Evolutionary conservation across 1,140 invertebrate genomes (phyloP), one percentile per base, ranked within the genome.

Genomic region (Bombus superbus): DNA sequence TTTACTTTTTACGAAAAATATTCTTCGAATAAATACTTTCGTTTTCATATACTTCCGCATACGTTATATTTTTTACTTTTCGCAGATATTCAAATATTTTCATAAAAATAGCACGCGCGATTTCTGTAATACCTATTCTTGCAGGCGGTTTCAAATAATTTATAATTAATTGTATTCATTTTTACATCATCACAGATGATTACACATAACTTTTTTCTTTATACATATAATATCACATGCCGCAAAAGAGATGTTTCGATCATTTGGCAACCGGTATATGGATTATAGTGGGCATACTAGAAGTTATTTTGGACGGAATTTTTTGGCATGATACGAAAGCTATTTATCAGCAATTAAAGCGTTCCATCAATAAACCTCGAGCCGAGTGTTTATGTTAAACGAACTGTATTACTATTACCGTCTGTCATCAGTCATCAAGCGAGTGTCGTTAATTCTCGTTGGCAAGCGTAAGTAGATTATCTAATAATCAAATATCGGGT

Each of bases 341-440:
- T 79, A 84, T 84, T 84, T 84, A 75, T 75, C 82, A 79, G 66
- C 75, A 79, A 84, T 84, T 84, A 84, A 84, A 69, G 35, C 35
- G 81, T 66, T 76, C 81, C 73, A 76, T 83, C 73, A 22, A 76
- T 66, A 74, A 83, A 44, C 73, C 42, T 38, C 72, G 42, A 25
- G 40, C 35, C 53, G 71, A 15, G 25, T 38, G 28, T 47, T 59
- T 32, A 35, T 25, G 69, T 35, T 73, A 72, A 42, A 18, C 3
- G 42, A 66, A 68, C 59, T 76, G 35, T 76, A 76, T 76, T 66
- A 28, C 72, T 76, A 53, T 53, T 53, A 53, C 18, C 22, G 47
- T 22, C 18, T 5, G 47, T 53, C 47, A 53, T 53, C 47, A 53
- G 59, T 76, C 81, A 68, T 83, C 81, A 32, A 35, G 42, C 25